phyloP scores from a whole-genome alignment of 1,140 invertebrate genomes.

The Mya arenaria region DNA sequence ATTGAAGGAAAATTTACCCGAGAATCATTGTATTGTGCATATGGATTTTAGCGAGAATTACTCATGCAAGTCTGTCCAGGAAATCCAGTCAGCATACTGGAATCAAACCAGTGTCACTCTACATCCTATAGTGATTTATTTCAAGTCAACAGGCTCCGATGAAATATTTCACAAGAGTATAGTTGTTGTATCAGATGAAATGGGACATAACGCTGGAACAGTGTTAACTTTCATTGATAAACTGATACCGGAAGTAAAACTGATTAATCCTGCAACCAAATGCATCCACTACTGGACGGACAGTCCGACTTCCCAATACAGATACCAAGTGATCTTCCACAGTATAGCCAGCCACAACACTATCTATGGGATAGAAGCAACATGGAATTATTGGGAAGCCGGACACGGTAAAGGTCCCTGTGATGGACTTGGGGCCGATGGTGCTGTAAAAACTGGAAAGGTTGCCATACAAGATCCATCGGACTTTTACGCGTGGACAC shows the following conservation, averaged over 20 bases:
- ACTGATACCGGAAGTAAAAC: constrained; percentile 32
- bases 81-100: constrained; percentile 37
- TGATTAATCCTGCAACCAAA: neutral
- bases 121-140: constrained; percentile 53
- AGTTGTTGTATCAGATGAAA: constrained; percentile 44
- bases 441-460: constrained; percentile 40
- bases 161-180: constrained; percentile 47
- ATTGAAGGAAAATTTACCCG: constrained; percentile 53
- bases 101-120: constrained; percentile 45
- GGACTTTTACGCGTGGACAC: constrained; percentile 17
- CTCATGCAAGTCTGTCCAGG: constrained; percentile 46
- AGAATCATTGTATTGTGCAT: constrained; percentile 51
- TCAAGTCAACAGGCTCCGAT: neutral
- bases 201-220: constrained; percentile 42
- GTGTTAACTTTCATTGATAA: constrained; percentile 45
- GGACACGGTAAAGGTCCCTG: constrained; percentile 37
- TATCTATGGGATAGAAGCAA: neutral
- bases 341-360: constrained; percentile 29
- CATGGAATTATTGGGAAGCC: constrained; percentile 32
- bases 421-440: constrained; percentile 35
- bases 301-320: constrained; percentile 55
- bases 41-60: constrained; percentile 67
- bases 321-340: constrained; percentile 55
- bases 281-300: constrained; percentile 56
- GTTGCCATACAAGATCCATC: constrained; percentile 33